Base-by-base conservation (phyloP, 2,797 vertebrate species). In the Trematomus bernacchii region DNA sequence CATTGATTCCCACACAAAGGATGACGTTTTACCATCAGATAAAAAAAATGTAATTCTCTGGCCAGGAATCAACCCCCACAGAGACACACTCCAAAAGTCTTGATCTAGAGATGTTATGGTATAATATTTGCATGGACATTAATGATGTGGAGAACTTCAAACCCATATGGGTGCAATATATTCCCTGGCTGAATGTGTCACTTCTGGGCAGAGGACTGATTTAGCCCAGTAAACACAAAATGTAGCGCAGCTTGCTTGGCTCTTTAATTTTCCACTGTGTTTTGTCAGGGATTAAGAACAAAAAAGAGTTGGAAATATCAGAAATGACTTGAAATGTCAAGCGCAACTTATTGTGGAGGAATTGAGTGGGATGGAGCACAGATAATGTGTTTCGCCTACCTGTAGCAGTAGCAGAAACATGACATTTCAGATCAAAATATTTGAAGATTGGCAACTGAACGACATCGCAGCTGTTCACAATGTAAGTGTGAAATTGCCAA, bases 91-190 rank as follows among this genome's bases (percentile, higher is more conserved):
- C 12, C 44, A 18, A 37, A 42, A 10, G 23, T 44, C 60, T 52
- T 40, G 40, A 42, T 44, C 60, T 52, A 40, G 40, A 42, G 21
- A 63, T 14, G 37, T 73, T 64, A 71, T 53, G 37, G 46, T 82
- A 27, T 27, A 57, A 80, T 73, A 79, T 87, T 73, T 86, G 52
- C 55, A 53, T 47, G 43, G 51, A 65, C 65, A 71, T 77, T 59
- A 77, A 73, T 73, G 68, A 77, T 75, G 76, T 75, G 30, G 33
- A 72, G 48, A 52, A 50, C 12, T 73, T 80, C 55, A 78, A 82
- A 85, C 73, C 87, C 82, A 88, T 44, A 66, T 82, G 85, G 82
- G 51, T 78, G 69, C 64, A 83, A 81, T 86, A 85, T 84, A 77
- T 80, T 82, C 68, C 77, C 69, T 81, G 66, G 78, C 73, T 87